Evolutionary conservation across 1,140 invertebrate species (phyloP).

Genomic region (Nasonia giraulti): DNA sequence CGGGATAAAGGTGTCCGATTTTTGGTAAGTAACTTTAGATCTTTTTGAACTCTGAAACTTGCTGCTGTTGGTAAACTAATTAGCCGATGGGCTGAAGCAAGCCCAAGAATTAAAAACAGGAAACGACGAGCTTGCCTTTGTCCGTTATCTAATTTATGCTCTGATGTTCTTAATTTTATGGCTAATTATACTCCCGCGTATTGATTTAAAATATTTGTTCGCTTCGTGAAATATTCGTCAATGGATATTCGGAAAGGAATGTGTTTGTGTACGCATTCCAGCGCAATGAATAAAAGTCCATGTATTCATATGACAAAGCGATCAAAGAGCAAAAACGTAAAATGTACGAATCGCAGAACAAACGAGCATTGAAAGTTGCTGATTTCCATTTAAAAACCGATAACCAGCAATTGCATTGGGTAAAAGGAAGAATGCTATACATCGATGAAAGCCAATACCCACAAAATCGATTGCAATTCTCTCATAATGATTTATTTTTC

Average conservation of each 20-base stretch:
- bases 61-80: too few relatives aligned
- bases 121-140: slow-evolving; percentile 9
- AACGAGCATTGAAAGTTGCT: background rate
- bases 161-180: too few relatives aligned
- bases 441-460: background rate
- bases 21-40: slow-evolving; percentile 77
- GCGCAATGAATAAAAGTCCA: too few relatives aligned
- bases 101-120: too few relatives aligned
- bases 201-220: too few relatives aligned
- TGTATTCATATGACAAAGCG: too few relatives aligned
- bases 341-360: background rate
- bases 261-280: too few relatives aligned
- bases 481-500: too few relatives aligned
- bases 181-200: background rate
- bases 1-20: slow-evolving; percentile 82
- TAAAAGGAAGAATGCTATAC: background rate
- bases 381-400: background rate
- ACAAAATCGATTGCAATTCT: too few relatives aligned
- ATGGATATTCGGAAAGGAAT: too few relatives aligned
- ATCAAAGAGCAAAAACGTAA: background rate
- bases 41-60: background rate
- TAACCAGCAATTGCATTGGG: background rate
- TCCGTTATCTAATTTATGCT: background rate
- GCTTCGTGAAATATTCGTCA: too few relatives aligned
- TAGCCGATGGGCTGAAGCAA: too few relatives aligned